phyloP scores from a whole-genome alignment of 2,888 invertebrate genomes.

The Macrophya annulata region DNA sequence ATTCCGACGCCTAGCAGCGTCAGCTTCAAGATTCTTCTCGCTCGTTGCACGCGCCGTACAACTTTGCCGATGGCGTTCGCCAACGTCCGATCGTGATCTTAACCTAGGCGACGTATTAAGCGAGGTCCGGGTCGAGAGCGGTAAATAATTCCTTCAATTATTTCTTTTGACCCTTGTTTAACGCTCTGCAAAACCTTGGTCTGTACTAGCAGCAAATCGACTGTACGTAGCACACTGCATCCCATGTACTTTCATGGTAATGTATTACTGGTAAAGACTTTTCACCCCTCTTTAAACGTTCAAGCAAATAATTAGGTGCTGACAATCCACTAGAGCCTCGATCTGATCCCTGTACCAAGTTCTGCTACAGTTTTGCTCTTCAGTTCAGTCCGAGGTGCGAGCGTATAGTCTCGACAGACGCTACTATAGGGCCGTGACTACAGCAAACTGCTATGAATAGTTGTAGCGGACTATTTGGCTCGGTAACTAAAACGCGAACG shows the following conservation, averaged over 20 bases:
- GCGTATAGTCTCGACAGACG: neutral
- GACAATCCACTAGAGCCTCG: slow-evolving; percentile 15
- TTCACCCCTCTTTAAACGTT: slow-evolving; percentile 1
- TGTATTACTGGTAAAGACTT: neutral
- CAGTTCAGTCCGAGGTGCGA: neutral
- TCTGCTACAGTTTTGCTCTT: neutral
- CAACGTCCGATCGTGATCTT: slow-evolving; percentile 52
- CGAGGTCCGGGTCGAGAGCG: slow-evolving; percentile 36
- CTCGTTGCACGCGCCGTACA: slow-evolving; percentile 62
- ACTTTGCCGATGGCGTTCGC: slow-evolving; percentile 53
- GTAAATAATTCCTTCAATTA: slow-evolving; percentile 26
- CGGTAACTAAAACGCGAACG: slow-evolving; percentile 45
- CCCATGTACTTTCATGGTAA: neutral
- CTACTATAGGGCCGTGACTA: slow-evolving; percentile 33
- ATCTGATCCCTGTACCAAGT: slow-evolving; percentile 6
- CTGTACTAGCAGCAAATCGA: neutral
- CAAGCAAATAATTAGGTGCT: slow-evolving; percentile 37
- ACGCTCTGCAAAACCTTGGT: neutral
- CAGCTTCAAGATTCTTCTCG: slow-evolving; percentile 67
- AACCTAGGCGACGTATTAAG: slow-evolving; percentile 40
- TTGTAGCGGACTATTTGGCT: slow-evolving; percentile 50
- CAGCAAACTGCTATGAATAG: slow-evolving; percentile 44
- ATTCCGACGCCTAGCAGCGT: slow-evolving; percentile 71
- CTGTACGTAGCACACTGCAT: neutral
- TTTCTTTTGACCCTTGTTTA: neutral